Evolutionary conservation across 2,113 vertebrate genomes (phyloP).

Genomic region (Alouatta palliata): DNA sequence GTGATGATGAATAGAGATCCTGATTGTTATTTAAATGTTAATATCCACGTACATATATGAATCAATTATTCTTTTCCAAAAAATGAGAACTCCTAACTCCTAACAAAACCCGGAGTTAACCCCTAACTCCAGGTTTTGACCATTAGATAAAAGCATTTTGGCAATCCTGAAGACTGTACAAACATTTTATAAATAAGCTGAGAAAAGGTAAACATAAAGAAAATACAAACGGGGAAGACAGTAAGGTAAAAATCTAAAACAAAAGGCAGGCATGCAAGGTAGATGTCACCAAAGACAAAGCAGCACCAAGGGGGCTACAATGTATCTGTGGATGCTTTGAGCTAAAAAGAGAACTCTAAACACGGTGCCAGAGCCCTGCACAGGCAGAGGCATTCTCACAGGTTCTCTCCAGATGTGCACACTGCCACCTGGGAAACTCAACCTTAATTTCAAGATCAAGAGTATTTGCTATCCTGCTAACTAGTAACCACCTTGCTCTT

Average conservation of each 20-base stretch:
- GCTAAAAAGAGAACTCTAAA: background rate
- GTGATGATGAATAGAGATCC: background rate
- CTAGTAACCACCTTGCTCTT: background rate
- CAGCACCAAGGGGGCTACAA: background rate
- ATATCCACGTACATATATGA: background rate
- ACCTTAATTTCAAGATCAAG: slow-evolving; percentile 1
- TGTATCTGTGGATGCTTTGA: background rate
- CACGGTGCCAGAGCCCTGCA: too few relatives aligned
- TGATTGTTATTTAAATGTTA: background rate
- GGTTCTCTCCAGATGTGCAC: background rate
- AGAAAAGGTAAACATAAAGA: background rate
- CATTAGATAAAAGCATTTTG: background rate
- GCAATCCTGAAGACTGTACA: background rate
- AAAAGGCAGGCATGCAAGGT: background rate
- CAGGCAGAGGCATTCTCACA: background rate
- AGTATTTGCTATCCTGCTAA: background rate
- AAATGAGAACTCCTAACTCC: background rate
- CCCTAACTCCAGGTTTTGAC: background rate
- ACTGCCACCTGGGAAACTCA: background rate
- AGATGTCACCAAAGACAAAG: background rate
- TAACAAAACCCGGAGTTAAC: background rate
- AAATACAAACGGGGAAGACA: background rate
- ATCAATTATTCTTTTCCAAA: background rate
- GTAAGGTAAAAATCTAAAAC: background rate
- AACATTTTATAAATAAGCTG: background rate